A percentile compares a stretch with the other conserved stretches of the same genome.
phyloP scores from a whole-genome alignment of 2,797 vertebrate genomes.

The Decapterus maruadsi region DNA sequence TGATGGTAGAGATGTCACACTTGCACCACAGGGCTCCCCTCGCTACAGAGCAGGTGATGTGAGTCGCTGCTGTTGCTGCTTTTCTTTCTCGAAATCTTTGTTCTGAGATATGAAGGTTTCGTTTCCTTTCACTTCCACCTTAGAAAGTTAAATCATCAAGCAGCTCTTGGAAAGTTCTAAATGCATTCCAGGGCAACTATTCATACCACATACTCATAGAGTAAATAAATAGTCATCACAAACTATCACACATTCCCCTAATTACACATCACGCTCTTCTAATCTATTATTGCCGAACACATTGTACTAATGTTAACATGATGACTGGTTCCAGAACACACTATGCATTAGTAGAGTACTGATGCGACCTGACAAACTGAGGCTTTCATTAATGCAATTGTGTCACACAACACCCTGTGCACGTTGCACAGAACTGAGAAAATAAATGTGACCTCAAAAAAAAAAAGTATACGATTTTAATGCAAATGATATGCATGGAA shows the following conservation, averaged over 20 bases:
- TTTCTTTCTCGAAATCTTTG: neutral
- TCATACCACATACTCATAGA: neutral
- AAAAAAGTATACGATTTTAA: slow-evolving; percentile 21
- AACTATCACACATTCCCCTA: slow-evolving; percentile 2
- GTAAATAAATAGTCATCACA: slow-evolving; percentile 2
- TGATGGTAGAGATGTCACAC: slow-evolving; percentile 23
- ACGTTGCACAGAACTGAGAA: slow-evolving; percentile 12
- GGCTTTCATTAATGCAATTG: slow-evolving; percentile 53
- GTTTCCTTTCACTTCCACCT: neutral
- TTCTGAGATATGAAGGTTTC: neutral
- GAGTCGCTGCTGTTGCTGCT: slow-evolving; percentile 6
- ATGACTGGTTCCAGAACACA: slow-evolving; percentile 14
- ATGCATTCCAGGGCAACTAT: neutral
- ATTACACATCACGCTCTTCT: slow-evolving; percentile 13
- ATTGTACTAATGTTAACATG: neutral
- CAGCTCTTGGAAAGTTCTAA: slow-evolving; percentile 1
- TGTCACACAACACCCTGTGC: slow-evolving; percentile 39
- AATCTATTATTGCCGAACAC: slow-evolving; percentile 3
- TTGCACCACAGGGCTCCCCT: slow-evolving; percentile 13
- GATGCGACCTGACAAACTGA: slow-evolving; percentile 48
- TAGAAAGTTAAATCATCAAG: slow-evolving; percentile 1
- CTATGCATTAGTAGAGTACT: slow-evolving; percentile 2
- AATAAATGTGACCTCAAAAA: slow-evolving; percentile 41
- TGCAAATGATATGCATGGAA: slow-evolving; percentile 43
- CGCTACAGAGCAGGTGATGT: slow-evolving; percentile 6